Evolutionary conservation across 2,888 invertebrate species (phyloP).

Genomic region (Volucella zonaria): DNA sequence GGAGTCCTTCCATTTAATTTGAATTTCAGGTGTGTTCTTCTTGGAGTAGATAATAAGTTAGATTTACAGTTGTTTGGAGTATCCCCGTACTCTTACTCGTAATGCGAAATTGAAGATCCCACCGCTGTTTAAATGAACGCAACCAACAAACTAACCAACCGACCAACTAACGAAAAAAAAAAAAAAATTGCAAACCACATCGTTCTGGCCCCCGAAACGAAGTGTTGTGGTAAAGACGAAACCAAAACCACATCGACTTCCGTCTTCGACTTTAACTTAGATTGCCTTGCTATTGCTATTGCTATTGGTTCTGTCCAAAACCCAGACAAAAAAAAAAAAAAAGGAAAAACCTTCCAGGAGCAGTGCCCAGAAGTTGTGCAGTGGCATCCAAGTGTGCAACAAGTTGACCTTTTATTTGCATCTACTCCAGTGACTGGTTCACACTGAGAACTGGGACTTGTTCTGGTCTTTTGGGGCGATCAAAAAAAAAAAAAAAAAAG

Average conservation of each 20-base stretch:
- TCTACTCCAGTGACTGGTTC: not conserved
- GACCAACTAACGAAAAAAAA: conserved; percentile 61
- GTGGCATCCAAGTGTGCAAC: conserved; percentile 64
- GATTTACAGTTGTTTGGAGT: conserved; percentile 48
- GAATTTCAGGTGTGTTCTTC: conserved; percentile 10
- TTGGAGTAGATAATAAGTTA: conserved; percentile 13
- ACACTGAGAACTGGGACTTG: not conserved
- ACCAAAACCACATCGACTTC: conserved; percentile 75
- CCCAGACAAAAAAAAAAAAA: not conserved
- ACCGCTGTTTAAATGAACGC: conserved; percentile 24
- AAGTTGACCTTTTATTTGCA: conserved; percentile 59
- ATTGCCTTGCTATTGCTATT: conserved; percentile 66
- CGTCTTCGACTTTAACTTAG: conserved; percentile 56
- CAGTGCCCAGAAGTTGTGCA: conserved; percentile 33
- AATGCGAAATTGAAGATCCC: conserved; percentile 39
- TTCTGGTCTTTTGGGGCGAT: not conserved
- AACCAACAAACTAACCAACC: conserved; percentile 5
- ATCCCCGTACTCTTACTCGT: no score
- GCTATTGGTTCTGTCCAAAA: no score
- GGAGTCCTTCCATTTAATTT: conserved; percentile 68
- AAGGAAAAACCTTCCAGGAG: conserved; percentile 68
- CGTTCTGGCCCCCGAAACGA: conserved; percentile 71
- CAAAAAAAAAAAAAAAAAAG: not conserved
- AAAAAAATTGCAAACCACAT: conserved; percentile 71
- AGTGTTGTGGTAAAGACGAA: conserved; percentile 67